phyloP scores from a whole-genome alignment of 2,888 invertebrate species.

The Eubasilissa splendida region DNA sequence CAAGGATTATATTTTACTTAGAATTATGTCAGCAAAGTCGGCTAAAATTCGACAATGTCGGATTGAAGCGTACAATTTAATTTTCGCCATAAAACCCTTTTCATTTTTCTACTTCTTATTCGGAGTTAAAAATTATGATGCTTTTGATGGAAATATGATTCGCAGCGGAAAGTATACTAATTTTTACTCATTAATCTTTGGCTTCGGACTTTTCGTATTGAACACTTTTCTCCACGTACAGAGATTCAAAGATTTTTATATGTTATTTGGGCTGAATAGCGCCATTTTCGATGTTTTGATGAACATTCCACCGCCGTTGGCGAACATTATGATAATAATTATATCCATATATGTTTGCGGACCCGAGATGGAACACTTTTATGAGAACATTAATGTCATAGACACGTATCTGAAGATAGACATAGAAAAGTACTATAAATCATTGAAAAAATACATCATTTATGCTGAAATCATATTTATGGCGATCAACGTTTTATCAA shows the following conservation, averaged over 20 bases:
- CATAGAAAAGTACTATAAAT: background rate
- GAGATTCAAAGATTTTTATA: background rate
- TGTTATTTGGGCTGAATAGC: background rate
- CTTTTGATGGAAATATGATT: background rate
- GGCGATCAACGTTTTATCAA: background rate
- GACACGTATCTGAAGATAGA: background rate
- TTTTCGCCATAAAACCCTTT: background rate
- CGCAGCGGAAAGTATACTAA: background rate
- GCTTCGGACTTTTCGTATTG: background rate
- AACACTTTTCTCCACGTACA: background rate
- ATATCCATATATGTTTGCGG: background rate
- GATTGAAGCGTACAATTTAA: background rate
- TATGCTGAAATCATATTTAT: background rate
- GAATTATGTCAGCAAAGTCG: background rate
- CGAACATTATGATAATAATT: background rate
- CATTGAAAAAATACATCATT: conserved; percentile 4
- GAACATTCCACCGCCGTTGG: background rate
- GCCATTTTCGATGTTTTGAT: background rate
- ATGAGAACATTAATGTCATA: conserved; percentile 12
- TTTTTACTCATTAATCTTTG: background rate
- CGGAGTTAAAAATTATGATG: background rate
- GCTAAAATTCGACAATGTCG: background rate
- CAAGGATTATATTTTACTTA: background rate
- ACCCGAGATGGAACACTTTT: background rate
- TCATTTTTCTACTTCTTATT: background rate